Evolutionary conservation across 2,797 vertebrate species (phyloP), one percentile per base, ranked within the genome.

Genomic region (Propithecus perrieri): DNA sequence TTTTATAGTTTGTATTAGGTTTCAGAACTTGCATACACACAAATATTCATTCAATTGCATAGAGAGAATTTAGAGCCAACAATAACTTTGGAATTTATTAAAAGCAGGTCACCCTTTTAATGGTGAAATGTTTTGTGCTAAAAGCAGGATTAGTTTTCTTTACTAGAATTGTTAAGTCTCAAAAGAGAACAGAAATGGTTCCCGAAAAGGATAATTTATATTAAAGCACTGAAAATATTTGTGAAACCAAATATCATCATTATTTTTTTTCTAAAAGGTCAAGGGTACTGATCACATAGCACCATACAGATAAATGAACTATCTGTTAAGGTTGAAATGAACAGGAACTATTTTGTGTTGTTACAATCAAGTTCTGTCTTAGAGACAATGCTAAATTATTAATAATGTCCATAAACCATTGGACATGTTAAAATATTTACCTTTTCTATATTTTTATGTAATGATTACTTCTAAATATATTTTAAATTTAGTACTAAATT

Each of bases 61-160:
- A 33, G 80, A 97, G 88, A 96, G 96, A 97, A 98, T 87, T 89
- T 95, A 93, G 81, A 97, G 96, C 98, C 98, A 98, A 97, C 84
- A 98, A 98, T 97, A 98, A 98, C 97, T 96, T 97, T 63, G 59
- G 89, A 94, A 96, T 98, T 98, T 98, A 98, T 98, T 98, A 98
- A 98, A 98, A 98, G 89, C 97, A 98, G 96, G 96, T 97, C 96
- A 98, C 96, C 88, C 86, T 98, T 98, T 98, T 98, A 98, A 98
- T 97, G 84, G 96, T 97, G 97, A 98, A 98, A 98, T 98, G 94
- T 96, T 98, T 98, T 98, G 96, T 98, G 97, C 95, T 97, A 96
- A 86, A 91, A 98, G 76, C 53, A 94, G 87, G 86, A 98, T 98
- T 97, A 94, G 90, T 90, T 97, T 11, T 69, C 96, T 98, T 98